These are phyloP conservation scores for Poecilia latipinna DNA, from an alignment of 2,113 vertebrate genomes.

Conservation along the genomic window DNA sequence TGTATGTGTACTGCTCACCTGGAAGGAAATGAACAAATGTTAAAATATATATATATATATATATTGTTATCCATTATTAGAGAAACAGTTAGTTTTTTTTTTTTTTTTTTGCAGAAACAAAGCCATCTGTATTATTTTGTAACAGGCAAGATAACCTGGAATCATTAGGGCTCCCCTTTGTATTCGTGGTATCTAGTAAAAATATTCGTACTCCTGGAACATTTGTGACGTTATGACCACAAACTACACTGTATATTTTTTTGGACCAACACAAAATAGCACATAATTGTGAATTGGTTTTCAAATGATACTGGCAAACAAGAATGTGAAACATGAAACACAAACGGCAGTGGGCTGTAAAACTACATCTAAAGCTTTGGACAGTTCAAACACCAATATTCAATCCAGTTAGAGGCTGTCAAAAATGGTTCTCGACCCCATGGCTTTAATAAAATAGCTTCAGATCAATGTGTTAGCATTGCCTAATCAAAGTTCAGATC, in stretches of 20 bases:
- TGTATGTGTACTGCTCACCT: constrained; percentile 98
- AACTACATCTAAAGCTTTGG: not conserved
- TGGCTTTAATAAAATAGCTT: no score
- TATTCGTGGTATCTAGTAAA: no score
- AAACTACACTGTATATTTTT: not conserved
- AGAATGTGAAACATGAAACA: not conserved
- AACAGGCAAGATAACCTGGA: not conserved
- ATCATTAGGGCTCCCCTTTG: no score
- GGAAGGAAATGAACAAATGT: constrained; percentile 8
- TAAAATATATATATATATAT: no score
- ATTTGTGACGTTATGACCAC: not conserved
- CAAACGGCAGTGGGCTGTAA: not conserved
- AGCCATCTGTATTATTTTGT: not conserved
- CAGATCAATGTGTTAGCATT: no score
- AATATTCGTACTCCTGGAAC: no score
- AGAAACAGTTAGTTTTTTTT: no score
- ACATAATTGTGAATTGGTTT: not conserved
- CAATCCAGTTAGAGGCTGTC: not conserved
- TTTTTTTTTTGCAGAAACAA: not conserved
- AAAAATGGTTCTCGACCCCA: no score
- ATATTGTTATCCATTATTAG: no score
- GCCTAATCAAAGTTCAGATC: no score
- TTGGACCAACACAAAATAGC: not conserved
- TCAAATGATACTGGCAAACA: not conserved
- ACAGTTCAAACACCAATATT: not conserved